A percentile compares a stretch with the other conserved stretches of the same genome.
phyloP scores from a whole-genome alignment of 1,140 invertebrate species.

The Calephelis nemesis region DNA sequence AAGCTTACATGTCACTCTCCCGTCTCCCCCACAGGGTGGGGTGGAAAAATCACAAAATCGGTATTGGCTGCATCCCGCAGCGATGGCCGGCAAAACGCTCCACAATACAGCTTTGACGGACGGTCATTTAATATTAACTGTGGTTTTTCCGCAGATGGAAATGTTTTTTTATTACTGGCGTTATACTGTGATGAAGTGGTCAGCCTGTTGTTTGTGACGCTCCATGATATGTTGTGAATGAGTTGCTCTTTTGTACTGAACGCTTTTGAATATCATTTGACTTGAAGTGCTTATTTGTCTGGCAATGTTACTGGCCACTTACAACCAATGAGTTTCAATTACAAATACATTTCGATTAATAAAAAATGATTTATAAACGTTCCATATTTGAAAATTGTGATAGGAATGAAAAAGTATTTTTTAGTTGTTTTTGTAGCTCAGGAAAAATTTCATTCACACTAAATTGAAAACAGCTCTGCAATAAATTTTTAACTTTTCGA shows the following conservation, averaged over 20 bases:
- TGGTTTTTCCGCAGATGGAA: constrained; percentile 77
- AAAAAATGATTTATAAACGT: constrained; percentile 18
- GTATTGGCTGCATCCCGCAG: constrained; percentile 69
- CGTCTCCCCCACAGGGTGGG: constrained; percentile 32
- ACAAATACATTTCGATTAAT: no score
- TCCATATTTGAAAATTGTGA: constrained; percentile 22
- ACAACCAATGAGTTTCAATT: constrained; percentile 14
- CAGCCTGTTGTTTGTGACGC: constrained; percentile 70
- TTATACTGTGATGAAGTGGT: constrained; percentile 75
- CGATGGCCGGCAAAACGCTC: constrained; percentile 56
- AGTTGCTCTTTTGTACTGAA: constrained; percentile 66
- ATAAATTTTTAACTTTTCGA: constrained; percentile 76
- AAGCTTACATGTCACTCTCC: constrained; percentile 76
- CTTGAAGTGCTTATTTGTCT: constrained; percentile 56
- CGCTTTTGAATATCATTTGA: constrained; percentile 59
- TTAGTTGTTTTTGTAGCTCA: constrained; percentile 33
- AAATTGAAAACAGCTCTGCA: constrained; percentile 68
- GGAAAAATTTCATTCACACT: constrained; percentile 49
- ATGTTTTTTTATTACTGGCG: constrained; percentile 74
- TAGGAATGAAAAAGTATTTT: constrained; percentile 25
- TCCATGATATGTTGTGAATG: constrained; percentile 64
- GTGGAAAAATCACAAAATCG: constrained; percentile 74
- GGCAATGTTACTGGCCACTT: constrained; percentile 37
- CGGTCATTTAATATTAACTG: constrained; percentile 79
- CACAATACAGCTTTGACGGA: constrained; percentile 75